Evolutionary conservation across 2,113 vertebrate genomes (phyloP).

Genomic region (Beaufortia kweichowensis): DNA sequence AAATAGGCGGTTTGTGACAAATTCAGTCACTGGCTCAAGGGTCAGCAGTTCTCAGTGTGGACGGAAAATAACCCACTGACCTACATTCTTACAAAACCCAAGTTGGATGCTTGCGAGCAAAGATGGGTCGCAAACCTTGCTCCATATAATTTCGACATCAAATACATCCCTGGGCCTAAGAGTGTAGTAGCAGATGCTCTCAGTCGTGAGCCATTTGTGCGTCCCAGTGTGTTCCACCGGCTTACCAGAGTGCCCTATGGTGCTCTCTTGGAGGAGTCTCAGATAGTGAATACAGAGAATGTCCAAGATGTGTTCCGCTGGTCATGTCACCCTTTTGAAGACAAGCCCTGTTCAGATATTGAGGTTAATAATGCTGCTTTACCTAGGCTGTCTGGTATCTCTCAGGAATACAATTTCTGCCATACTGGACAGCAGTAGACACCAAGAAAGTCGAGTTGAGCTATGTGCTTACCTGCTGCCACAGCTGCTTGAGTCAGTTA

Average conservation of each 20-base stretch:
- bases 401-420: no score
- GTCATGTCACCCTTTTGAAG: neutral
- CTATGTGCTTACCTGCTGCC: no score
- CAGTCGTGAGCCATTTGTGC: neutral
- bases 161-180: neutral
- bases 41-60: neutral
- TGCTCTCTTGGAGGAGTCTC: constrained; percentile 3
- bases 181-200: neutral
- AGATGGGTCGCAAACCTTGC: no score
- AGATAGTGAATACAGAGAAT: neutral
- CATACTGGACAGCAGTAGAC: no score
- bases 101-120: neutral
- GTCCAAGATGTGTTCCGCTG: neutral
- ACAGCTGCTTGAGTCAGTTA: no score
- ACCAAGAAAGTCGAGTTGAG: no score
- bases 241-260: neutral
- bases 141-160: neutral
- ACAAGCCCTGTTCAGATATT: no score
- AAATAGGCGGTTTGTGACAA: neutral
- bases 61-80: neutral
- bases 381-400: no score
- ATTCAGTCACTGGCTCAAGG: neutral
- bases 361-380: no score
- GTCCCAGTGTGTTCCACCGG: neutral
- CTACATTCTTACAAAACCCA: neutral